Conservation (phyloP, 92 coral and sea anemone species). For the Siderastrea siderea region DNA sequence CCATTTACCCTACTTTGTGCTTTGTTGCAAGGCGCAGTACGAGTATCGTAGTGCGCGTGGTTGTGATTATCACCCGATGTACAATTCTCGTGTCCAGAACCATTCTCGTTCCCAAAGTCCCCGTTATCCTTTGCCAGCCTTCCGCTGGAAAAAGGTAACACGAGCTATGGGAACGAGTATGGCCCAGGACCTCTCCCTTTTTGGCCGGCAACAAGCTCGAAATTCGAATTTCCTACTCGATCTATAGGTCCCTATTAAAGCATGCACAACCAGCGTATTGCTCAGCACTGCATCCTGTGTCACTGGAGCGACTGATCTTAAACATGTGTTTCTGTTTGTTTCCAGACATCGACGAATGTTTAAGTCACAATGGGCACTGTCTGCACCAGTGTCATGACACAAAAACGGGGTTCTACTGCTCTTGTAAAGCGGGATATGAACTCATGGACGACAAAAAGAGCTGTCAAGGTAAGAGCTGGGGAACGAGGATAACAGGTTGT, state of each 20-base stretch:
- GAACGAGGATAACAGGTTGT: too few species aligned
- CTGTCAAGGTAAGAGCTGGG: slow-evolving; percentile 81
- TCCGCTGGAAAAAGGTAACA: neutral
- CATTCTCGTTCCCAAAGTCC: too few species aligned
- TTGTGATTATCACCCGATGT: too few species aligned
- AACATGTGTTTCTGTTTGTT: neutral
- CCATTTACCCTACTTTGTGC: too few species aligned
- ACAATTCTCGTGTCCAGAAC: too few species aligned
- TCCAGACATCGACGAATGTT: slow-evolving; percentile 85
- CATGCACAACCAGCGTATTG: too few species aligned
- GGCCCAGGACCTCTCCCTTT: too few species aligned
- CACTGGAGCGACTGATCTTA: neutral
- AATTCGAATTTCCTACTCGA: too few species aligned
- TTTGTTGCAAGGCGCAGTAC: too few species aligned
- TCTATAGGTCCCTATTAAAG: too few species aligned
- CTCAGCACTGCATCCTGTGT: neutral
- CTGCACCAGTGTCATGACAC: slow-evolving; percentile 93
- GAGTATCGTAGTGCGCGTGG: too few species aligned
- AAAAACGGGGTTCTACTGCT: slow-evolving; percentile 86
- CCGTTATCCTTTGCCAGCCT: neutral
- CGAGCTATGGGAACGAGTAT: neutral
- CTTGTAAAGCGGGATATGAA: slow-evolving; percentile 91
- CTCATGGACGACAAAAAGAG: slow-evolving; percentile 86
- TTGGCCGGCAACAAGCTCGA: too few species aligned
- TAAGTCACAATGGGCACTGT: slow-evolving; percentile 85